phyloP scores from a whole-genome alignment of 2,797 vertebrate genomes.

The Phalloptychus januarius region DNA sequence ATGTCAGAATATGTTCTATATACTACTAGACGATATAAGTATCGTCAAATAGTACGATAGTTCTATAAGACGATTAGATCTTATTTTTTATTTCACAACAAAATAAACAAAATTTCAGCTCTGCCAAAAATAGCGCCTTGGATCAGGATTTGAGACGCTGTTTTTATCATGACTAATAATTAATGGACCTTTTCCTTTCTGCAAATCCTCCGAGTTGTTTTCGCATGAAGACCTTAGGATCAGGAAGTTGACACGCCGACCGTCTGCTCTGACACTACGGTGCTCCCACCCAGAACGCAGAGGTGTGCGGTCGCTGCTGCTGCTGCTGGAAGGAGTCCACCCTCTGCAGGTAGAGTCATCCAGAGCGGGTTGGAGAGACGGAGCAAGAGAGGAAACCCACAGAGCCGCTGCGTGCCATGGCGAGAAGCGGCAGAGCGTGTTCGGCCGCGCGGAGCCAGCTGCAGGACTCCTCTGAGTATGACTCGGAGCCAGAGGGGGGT shows the following conservation, averaged over 20 bases:
- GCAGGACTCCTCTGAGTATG: constrained; percentile 82
- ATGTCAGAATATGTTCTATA: too few species aligned
- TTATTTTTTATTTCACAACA: too few species aligned
- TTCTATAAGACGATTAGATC: too few species aligned
- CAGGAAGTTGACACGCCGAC: constrained; percentile 39
- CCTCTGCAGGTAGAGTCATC: background rate
- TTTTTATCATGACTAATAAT: background rate
- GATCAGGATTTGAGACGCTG: background rate
- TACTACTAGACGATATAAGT: too few species aligned
- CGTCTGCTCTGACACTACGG: constrained; percentile 17
- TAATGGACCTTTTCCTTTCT: constrained; percentile 30
- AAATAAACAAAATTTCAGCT: too few species aligned
- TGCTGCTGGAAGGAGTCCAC: background rate
- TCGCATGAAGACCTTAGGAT: constrained; percentile 49
- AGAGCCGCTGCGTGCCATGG: constrained; percentile 37
- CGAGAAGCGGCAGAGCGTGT: constrained; percentile 44
- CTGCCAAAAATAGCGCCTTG: background rate
- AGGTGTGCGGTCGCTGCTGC: constrained; percentile 19
- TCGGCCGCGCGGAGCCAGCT: constrained; percentile 50
- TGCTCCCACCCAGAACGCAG: constrained; percentile 8
- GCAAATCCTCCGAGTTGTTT: constrained; percentile 47
- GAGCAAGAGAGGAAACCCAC: constrained; percentile 42
- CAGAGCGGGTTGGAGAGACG: background rate
- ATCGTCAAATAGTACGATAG: too few species aligned
- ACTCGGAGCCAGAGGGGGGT: constrained; percentile 80